A percentile compares a stretch with the other conserved stretches of the same genome.
Conservation (phyloP, 64 coral and sea anemone genomes). For the Trachythela sp. region DNA sequence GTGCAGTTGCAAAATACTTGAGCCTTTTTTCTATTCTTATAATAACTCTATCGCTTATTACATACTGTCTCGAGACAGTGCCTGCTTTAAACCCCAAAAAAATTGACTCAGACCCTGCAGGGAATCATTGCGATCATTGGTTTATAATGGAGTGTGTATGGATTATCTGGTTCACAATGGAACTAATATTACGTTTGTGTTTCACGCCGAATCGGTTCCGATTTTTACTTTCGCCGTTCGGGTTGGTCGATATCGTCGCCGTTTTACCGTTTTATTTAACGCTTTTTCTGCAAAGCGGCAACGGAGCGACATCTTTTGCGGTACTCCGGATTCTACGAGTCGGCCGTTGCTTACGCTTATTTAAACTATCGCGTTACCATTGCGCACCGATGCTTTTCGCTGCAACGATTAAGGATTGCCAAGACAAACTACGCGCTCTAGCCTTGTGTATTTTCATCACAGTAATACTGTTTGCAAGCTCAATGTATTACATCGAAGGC, state of each 20-base stretch:
- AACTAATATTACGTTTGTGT: conserved; percentile 55
- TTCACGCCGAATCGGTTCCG: conserved; percentile 34
- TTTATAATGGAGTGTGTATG: conserved; percentile 57
- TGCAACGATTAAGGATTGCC: conserved; percentile 49
- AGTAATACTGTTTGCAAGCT: conserved; percentile 69
- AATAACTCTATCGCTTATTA: conserved; percentile 39
- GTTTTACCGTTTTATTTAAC: conserved; percentile 56
- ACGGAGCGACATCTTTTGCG: background rate
- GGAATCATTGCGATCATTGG: conserved; percentile 31
- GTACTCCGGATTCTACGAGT: conserved; percentile 52
- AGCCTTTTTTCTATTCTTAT: conserved; percentile 50
- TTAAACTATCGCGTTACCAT: conserved; percentile 81
- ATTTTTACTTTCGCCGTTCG: conserved; percentile 56
- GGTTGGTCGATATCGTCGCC: conserved; percentile 62
- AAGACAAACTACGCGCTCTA: conserved; percentile 58
- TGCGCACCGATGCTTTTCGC: conserved; percentile 57
- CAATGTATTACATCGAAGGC: conserved; percentile 68
- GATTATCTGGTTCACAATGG: conserved; percentile 59
- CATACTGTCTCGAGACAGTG: conserved; percentile 59
- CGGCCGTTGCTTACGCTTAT: conserved; percentile 47
- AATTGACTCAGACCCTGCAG: background rate
- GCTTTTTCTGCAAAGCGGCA: conserved; percentile 29
- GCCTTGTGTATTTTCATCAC: conserved; percentile 62
- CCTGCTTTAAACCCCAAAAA: conserved; percentile 1
- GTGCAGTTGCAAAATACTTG: background rate